Percentiles rank a stretch among this genome's conserved stretches.
phyloP scores from a whole-genome alignment of 2,113 vertebrate species.

The Pollimyrus isidori region DNA sequence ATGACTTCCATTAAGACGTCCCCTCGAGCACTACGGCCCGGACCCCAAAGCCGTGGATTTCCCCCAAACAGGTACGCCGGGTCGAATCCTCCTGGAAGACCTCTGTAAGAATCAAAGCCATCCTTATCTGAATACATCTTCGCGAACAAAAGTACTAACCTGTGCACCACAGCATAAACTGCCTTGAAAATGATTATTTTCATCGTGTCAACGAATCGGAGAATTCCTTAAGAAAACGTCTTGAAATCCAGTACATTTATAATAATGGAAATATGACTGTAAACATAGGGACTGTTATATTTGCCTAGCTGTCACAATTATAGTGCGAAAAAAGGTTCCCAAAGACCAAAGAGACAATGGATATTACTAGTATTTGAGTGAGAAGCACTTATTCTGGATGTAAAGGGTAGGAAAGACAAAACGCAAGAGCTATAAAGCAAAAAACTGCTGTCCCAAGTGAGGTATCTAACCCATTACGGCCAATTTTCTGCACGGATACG shows the following conservation, averaged over 20 bases:
- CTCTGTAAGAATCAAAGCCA: background rate
- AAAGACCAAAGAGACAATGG: background rate
- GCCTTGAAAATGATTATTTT: background rate
- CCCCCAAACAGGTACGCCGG: background rate
- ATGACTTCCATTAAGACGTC: conserved; percentile 11
- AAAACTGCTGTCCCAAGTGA: background rate
- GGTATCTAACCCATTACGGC: background rate
- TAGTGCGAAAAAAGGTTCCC: background rate
- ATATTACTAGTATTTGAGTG: background rate
- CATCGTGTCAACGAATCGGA: background rate
- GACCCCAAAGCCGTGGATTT: background rate
- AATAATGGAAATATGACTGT: background rate
- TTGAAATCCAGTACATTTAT: background rate
- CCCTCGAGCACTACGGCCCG: background rate
- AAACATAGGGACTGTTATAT: background rate
- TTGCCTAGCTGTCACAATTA: background rate
- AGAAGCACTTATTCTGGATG: background rate
- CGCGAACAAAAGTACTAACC: background rate
- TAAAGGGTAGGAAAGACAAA: background rate
- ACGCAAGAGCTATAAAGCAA: background rate
- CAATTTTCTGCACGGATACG: background rate
- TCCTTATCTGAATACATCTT: background rate
- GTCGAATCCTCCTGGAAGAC: background rate
- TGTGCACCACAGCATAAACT: background rate
- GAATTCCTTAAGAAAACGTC: background rate